phyloP scores from a whole-genome alignment of 2,888 invertebrate genomes.

The Drosophila fungiperda region DNA sequence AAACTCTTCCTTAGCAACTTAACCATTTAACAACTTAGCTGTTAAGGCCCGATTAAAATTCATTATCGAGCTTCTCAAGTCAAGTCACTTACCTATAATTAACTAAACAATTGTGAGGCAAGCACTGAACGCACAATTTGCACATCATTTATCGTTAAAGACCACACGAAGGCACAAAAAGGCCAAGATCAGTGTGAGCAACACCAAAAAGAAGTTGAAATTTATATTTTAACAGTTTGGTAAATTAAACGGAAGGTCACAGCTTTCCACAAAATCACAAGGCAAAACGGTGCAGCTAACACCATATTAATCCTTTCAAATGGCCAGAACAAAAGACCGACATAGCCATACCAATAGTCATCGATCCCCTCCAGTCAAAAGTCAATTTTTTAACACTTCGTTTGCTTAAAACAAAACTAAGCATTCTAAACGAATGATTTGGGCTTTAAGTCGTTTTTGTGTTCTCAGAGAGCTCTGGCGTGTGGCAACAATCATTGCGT shows the following conservation, averaged over 20 bases:
- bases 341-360: neutral
- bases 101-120: slow-evolving; percentile 46
- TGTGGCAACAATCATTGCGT: slow-evolving; percentile 81
- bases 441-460: slow-evolving; percentile 12
- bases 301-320: slow-evolving; percentile 78
- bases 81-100: slow-evolving; percentile 48
- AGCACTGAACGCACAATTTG: slow-evolving; percentile 15
- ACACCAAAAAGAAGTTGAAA: slow-evolving; percentile 52
- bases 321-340: slow-evolving; percentile 54
- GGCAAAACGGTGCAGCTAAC: slow-evolving; percentile 62
- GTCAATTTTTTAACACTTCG: slow-evolving; percentile 76
- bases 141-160: slow-evolving; percentile 67
- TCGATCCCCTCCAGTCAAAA: slow-evolving; percentile 37
- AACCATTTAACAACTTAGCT: slow-evolving; percentile 22
- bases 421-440: slow-evolving; percentile 12
- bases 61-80: slow-evolving; percentile 35
- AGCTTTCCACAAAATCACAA: slow-evolving; percentile 61
- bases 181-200: slow-evolving; percentile 9
- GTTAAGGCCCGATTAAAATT: slow-evolving; percentile 51
- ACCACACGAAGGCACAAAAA: slow-evolving; percentile 6
- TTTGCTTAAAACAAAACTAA: slow-evolving; percentile 58
- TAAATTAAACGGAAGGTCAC: slow-evolving; percentile 74
- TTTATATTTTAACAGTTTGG: slow-evolving; percentile 68
- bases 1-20: neutral
- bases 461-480: slow-evolving; percentile 12